Base-by-base conservation (phyloP, 2,888 invertebrate species). In the Leptinotarsa peninsularis region DNA sequence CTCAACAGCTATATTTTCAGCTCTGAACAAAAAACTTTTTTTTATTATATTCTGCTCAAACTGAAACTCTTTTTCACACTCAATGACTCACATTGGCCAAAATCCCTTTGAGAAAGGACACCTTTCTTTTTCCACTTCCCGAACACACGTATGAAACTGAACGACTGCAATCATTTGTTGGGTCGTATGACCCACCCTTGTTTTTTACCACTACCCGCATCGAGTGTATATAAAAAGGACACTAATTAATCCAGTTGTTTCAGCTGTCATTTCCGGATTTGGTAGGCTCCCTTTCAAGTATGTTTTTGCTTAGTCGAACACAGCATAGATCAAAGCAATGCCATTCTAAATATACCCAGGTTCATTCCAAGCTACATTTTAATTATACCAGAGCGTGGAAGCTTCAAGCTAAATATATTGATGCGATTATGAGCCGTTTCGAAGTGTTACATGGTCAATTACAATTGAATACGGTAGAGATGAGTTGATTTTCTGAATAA, bases 181-280 rank as follows among this genome's bases (percentile, higher is more conserved):
- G 10, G 43, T 43, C 10, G 10, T 43, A 10, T 21, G 33, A 21
- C n/a, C 23, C 33, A 14, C 73, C 73, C 68, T 23, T 27, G 67
- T 63, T 49, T 49, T 63, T 69, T 68, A 67, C 66, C 17, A 17
- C 63, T 33, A 63, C 63, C 63, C 63, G 63, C 63, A 63, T 63
- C 27, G 33, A 43, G 63, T 43, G 43, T 58, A 58, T 23, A 43
- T 49, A 56, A 68, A 73, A 73, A 69, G 58, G 67, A 66, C 67
- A 66, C 71, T 75, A 77, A 79, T 77, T 77, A 79, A 76, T 77
- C 68, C 79, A 71, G 79, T 79, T 79, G 77, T 69, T 79, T 76
- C 79, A 79, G 79, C 79, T 79, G 79, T 70, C 76, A 76, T 75
- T 79, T 79, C 79, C 79, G 79, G 73, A 77, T 73, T 79, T 79